A percentile compares a stretch with the other conserved stretches of the same genome.
phyloP scores from a whole-genome alignment of 2,113 vertebrate species.

The Benthochromis sp. region DNA sequence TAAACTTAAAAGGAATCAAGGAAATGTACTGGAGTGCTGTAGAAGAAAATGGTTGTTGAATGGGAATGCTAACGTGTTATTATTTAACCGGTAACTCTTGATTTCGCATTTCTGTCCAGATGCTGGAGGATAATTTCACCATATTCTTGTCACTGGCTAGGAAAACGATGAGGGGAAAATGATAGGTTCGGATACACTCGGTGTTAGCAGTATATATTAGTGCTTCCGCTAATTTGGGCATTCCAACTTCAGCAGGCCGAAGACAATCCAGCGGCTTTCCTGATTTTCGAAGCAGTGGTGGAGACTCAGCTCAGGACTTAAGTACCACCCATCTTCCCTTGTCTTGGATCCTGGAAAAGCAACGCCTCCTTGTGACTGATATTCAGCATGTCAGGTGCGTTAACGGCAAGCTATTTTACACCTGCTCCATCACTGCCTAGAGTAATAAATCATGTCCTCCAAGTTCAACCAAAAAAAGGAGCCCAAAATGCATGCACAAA shows the following conservation, averaged over 20 bases:
- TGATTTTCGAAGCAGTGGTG: slow-evolving; percentile 34
- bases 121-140: background rate
- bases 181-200: background rate
- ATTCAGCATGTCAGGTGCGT: slow-evolving; percentile 65
- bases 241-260: slow-evolving; percentile 53
- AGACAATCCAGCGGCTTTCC: slow-evolving; percentile 63
- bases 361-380: slow-evolving; percentile 51
- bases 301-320: background rate
- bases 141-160: background rate
- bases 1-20: background rate
- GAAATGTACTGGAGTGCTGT: background rate
- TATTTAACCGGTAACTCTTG: background rate
- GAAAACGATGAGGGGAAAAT: background rate
- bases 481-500: background rate
- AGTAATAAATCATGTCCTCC: background rate
- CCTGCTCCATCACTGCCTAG: background rate
- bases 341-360: slow-evolving; percentile 19
- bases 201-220: background rate
- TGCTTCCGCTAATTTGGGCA: background rate
- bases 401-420: background rate
- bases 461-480: background rate
- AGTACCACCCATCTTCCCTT: background rate
- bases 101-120: background rate
- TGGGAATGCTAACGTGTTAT: background rate
- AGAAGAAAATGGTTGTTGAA: background rate